Conservation (phyloP, 2,113 vertebrate genomes). For the Peromyscus californicus region DNA sequence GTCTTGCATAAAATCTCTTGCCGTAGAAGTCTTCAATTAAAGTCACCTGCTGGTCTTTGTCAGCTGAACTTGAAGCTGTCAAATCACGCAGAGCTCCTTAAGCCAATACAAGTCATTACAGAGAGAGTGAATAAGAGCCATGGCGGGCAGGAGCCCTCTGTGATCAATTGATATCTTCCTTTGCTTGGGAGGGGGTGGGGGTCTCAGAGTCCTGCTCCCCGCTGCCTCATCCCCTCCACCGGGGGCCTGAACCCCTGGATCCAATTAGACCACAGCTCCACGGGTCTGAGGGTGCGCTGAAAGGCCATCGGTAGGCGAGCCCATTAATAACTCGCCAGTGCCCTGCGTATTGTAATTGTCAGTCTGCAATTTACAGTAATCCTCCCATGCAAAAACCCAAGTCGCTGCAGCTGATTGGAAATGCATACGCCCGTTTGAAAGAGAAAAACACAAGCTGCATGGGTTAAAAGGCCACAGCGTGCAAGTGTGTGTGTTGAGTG, state of each 20-base stretch:
- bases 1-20: constrained; percentile 88
- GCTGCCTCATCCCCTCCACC: constrained; percentile 62
- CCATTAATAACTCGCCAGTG: constrained; percentile 94
- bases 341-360: constrained; percentile 95
- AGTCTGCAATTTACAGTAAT: constrained; percentile 94
- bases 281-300: constrained; percentile 90
- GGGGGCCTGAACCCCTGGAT: constrained; percentile 90
- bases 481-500: constrained; percentile 93
- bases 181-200: constrained; percentile 78
- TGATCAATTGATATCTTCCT: constrained; percentile 93
- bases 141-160: constrained; percentile 88
- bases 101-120: constrained; percentile 93
- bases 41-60: constrained; percentile 91
- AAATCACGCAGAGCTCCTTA: constrained; percentile 87
- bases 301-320: constrained; percentile 92
- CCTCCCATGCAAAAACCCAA: constrained; percentile 90
- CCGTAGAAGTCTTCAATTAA: constrained; percentile 90
- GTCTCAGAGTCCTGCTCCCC: constrained; percentile 58
- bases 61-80: constrained; percentile 88
- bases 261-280: constrained; percentile 93
- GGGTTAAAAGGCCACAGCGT: constrained; percentile 90
- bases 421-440: constrained; percentile 91
- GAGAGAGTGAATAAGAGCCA: constrained; percentile 87
- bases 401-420: constrained; percentile 92
- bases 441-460: constrained; percentile 92